These are phyloP conservation scores for Drosophila gunungcola DNA, from an alignment of 1,140 invertebrate species.

Conservation along the genomic window DNA sequence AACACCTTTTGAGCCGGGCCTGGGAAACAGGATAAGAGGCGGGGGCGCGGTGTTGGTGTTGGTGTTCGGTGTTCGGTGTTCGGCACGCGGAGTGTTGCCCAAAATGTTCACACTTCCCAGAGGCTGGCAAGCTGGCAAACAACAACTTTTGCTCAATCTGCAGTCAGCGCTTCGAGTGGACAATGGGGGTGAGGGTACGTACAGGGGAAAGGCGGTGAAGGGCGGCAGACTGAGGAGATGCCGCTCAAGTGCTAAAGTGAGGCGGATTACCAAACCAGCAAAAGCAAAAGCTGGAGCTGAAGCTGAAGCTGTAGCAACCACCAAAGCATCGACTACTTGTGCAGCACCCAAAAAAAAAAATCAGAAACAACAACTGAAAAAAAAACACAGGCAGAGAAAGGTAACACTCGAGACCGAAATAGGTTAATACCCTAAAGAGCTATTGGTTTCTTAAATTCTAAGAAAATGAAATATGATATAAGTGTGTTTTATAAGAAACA, in stretches of 20 bases:
- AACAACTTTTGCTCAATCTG: conserved; percentile 82
- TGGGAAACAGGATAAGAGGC: conserved; percentile 36
- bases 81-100: conserved; percentile 72
- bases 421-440: conserved; percentile 13
- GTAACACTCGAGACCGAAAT: conserved; percentile 14
- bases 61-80: background rate
- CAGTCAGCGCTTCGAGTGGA: conserved; percentile 74
- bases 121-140: conserved; percentile 55
- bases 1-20: conserved; percentile 77
- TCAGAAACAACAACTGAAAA: conserved; percentile 32
- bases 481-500: background rate
- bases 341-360: conserved; percentile 38
- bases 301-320: conserved; percentile 58
- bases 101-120: conserved; percentile 82
- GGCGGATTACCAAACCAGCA: conserved; percentile 76
- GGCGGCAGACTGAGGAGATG: conserved; percentile 52
- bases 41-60: too few species aligned
- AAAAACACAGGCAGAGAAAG: conserved; percentile 14
- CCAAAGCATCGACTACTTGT: conserved; percentile 53
- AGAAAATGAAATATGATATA: too few species aligned
- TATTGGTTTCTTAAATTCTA: background rate
- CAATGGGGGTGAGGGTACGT: conserved; percentile 41
- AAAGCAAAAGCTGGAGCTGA: conserved; percentile 41
- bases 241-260: conserved; percentile 82
- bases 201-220: conserved; percentile 1